A percentile compares a stretch with the other conserved stretches of the same genome.
Conservation (phyloP, 2,797 vertebrate species). For the Sebastes matsubarae region DNA sequence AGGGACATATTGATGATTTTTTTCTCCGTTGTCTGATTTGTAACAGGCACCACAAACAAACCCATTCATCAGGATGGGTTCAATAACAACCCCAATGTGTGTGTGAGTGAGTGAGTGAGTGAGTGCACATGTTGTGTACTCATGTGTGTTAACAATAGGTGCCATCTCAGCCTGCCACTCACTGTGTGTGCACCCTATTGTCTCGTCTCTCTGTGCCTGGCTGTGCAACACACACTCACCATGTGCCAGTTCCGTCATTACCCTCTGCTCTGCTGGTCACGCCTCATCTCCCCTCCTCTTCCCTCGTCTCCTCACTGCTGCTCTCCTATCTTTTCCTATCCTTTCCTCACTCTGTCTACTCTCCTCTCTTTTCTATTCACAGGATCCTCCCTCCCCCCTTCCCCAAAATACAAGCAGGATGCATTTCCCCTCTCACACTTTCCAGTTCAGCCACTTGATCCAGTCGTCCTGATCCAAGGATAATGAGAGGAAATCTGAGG, state of each 20-base stretch:
- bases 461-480: slow-evolving; percentile 35
- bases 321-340: background rate
- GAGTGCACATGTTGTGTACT: slow-evolving; percentile 23
- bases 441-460: slow-evolving; percentile 26
- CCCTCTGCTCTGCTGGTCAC: slow-evolving; percentile 42
- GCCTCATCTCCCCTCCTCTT: slow-evolving; percentile 33
- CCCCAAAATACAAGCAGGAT: slow-evolving; percentile 10
- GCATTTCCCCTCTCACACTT: background rate
- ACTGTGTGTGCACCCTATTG: slow-evolving; percentile 54
- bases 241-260: slow-evolving; percentile 31
- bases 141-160: slow-evolving; percentile 62
- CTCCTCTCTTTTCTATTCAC: background rate
- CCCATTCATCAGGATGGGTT: slow-evolving; percentile 40
- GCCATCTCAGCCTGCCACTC: slow-evolving; percentile 64
- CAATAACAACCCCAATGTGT: slow-evolving; percentile 29
- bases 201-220: slow-evolving; percentile 44
- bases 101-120: slow-evolving; percentile 4
- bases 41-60: slow-evolving; percentile 32
- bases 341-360: background rate
- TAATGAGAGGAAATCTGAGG: slow-evolving; percentile 65
- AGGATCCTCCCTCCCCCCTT: background rate
- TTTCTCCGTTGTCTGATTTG: background rate
- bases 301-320: slow-evolving; percentile 30
- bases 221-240: slow-evolving; percentile 27
- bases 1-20: background rate